Percentiles rank a stretch among this genome's conserved stretches.
phyloP scores from a whole-genome alignment of 23 tunicate species.

The Styela plicata region DNA sequence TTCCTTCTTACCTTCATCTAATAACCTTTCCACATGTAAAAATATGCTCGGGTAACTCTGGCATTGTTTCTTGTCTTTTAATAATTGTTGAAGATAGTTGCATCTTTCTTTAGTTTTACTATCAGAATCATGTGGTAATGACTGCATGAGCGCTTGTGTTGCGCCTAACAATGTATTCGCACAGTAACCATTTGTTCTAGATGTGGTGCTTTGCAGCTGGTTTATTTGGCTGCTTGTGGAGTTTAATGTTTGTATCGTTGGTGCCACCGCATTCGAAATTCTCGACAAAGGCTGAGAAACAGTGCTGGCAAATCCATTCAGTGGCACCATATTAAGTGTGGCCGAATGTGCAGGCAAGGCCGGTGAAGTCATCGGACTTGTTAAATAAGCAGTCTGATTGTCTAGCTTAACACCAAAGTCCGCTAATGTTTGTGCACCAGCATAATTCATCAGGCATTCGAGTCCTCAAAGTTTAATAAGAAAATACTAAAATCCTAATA shows the following conservation, averaged over 20 bases:
- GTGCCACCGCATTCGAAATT: slow-evolving; percentile 17
- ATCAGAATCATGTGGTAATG: slow-evolving; percentile 70
- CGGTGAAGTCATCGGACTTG: background rate
- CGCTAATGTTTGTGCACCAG: slow-evolving; percentile 44
- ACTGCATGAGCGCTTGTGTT: slow-evolving; percentile 77
- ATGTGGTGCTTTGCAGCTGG: slow-evolving; percentile 9
- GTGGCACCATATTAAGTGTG: slow-evolving; percentile 19
- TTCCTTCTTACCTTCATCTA: slow-evolving; percentile 99
- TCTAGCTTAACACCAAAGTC: slow-evolving; percentile 78
- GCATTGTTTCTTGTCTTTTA: slow-evolving; percentile 93
- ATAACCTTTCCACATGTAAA: slow-evolving; percentile 85
- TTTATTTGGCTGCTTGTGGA: slow-evolving; percentile 5
- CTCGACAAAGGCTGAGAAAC: slow-evolving; percentile 19
- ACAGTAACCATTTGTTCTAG: background rate
- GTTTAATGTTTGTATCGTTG: slow-evolving; percentile 12
- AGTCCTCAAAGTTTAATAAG: background rate
- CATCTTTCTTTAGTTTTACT: slow-evolving; percentile 90
- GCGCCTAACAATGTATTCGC: slow-evolving; percentile 30
- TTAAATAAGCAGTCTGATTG: slow-evolving; percentile 7
- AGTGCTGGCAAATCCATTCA: slow-evolving; percentile 15
- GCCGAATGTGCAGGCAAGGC: background rate
- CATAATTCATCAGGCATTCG: slow-evolving; percentile 43
- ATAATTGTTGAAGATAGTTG: slow-evolving; percentile 90
- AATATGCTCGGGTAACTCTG: slow-evolving; percentile 78
- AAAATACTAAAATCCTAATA: background rate